Evolutionary conservation across 2,797 vertebrate species (phyloP).

Genomic region (Takifugu ocellatus): DNA sequence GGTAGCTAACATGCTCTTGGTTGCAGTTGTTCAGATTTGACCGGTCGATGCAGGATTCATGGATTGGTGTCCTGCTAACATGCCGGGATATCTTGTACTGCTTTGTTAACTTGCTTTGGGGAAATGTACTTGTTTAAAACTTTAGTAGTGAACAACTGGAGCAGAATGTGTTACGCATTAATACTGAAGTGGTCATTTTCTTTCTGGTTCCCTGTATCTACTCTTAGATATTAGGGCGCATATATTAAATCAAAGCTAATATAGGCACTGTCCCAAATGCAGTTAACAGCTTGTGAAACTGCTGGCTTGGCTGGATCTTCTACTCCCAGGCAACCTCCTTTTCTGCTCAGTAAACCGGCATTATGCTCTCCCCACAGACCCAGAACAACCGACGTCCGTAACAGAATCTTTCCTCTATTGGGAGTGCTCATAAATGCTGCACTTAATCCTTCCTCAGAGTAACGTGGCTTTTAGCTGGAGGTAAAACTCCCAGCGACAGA

Average conservation of each 20-base stretch:
- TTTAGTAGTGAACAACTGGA: too few species aligned
- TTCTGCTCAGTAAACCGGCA: constrained; percentile 20
- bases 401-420: constrained; percentile 15
- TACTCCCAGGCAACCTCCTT: neutral
- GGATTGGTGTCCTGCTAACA: too few species aligned
- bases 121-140: too few species aligned
- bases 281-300: constrained; percentile 47
- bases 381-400: constrained; percentile 26
- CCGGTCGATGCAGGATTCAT: too few species aligned
- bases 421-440: constrained; percentile 27
- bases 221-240: constrained; percentile 13
- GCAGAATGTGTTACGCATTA: neutral
- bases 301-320: constrained; percentile 11
- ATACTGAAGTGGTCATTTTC: neutral
- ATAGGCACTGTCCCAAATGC: constrained; percentile 30
- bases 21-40: too few species aligned
- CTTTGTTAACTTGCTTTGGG: too few species aligned
- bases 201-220: constrained; percentile 11
- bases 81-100: too few species aligned
- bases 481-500: constrained; percentile 34
- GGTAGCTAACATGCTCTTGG: too few species aligned
- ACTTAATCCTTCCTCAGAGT: constrained; percentile 39
- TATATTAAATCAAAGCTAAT: constrained; percentile 46
- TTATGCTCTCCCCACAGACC: constrained; percentile 28
- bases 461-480: constrained; percentile 47